Conservation (phyloP, 1,140 invertebrate species). For the Saccostrea echinata region DNA sequence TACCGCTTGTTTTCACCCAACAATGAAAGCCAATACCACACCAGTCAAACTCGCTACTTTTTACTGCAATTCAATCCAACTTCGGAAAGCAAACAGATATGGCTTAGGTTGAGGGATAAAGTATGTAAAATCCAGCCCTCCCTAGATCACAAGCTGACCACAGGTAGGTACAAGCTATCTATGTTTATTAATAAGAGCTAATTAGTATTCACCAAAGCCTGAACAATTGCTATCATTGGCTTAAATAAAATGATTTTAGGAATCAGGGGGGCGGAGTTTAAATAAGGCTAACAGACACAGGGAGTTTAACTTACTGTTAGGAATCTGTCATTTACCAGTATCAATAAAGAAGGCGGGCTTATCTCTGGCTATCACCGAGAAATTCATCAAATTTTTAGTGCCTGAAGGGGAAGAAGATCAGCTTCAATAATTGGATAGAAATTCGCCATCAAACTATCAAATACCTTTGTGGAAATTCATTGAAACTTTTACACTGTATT, state of each 20-base stretch:
- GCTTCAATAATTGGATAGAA: slow-evolving; percentile 25
- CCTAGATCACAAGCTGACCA: slow-evolving; percentile 26
- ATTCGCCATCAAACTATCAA: slow-evolving; percentile 29
- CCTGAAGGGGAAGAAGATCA: neutral
- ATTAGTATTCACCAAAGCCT: slow-evolving; percentile 56
- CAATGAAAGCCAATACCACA: slow-evolving; percentile 56
- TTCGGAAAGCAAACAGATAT: slow-evolving; percentile 43
- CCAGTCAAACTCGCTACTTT: slow-evolving; percentile 59
- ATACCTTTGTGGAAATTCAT: slow-evolving; percentile 14
- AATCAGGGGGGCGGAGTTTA: slow-evolving; percentile 38
- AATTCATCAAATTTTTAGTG: slow-evolving; percentile 25
- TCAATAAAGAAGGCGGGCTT: slow-evolving; percentile 5
- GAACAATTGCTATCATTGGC: slow-evolving; percentile 36
- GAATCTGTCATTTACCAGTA: slow-evolving; percentile 31
- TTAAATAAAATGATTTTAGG: slow-evolving; percentile 34
- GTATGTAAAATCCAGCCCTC: slow-evolving; percentile 53
- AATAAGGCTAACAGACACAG: slow-evolving; percentile 14
- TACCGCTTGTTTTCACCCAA: slow-evolving; percentile 43
- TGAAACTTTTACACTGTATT: slow-evolving; percentile 33
- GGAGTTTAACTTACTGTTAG: slow-evolving; percentile 12
- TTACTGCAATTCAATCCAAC: slow-evolving; percentile 60
- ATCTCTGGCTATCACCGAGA: slow-evolving; percentile 6
- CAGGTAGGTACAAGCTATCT: slow-evolving; percentile 44
- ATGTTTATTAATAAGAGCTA: slow-evolving; percentile 56
- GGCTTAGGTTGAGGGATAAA: slow-evolving; percentile 7